Evolutionary conservation across 2,888 invertebrate genomes (phyloP).

Genomic region (Prostheceraeus crozeri): DNA sequence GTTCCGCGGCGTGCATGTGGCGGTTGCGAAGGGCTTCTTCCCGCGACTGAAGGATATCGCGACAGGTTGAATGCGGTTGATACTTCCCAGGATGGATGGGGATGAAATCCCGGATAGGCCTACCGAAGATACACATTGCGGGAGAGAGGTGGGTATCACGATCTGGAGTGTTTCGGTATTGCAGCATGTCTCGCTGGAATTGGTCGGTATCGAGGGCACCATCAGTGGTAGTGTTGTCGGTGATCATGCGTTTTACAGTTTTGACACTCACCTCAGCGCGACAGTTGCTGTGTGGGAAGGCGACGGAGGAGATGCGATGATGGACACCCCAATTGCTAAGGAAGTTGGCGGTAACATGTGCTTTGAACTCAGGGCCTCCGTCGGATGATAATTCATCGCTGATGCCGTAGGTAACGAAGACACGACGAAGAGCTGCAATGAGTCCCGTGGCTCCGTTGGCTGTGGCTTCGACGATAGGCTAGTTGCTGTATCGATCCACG

Average conservation of each 20-base stretch:
- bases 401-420: constrained; percentile 43
- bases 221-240: constrained; percentile 6
- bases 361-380: constrained; percentile 43
- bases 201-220: constrained; percentile 41
- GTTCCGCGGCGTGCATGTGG: constrained; percentile 42
- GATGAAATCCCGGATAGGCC: neutral
- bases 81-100: constrained; percentile 15
- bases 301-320: constrained; percentile 13
- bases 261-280: constrained; percentile 2
- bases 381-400: constrained; percentile 43
- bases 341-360: constrained; percentile 41
- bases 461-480: constrained; percentile 42
- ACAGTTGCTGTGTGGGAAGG: constrained; percentile 20
- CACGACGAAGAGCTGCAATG: constrained; percentile 40
- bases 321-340: constrained; percentile 30
- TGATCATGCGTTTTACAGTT: constrained; percentile 8
- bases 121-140: constrained; percentile 39
- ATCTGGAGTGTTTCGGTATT: constrained; percentile 43
- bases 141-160: constrained; percentile 43
- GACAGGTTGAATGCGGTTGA: constrained; percentile 39
- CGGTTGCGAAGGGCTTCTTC: constrained; percentile 43
- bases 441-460: constrained; percentile 38
- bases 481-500: constrained; percentile 44
- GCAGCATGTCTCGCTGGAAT: constrained; percentile 25
- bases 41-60: constrained; percentile 37